Evolutionary conservation across 2,888 invertebrate genomes (phyloP).

Genomic region (Bombylius discolor): DNA sequence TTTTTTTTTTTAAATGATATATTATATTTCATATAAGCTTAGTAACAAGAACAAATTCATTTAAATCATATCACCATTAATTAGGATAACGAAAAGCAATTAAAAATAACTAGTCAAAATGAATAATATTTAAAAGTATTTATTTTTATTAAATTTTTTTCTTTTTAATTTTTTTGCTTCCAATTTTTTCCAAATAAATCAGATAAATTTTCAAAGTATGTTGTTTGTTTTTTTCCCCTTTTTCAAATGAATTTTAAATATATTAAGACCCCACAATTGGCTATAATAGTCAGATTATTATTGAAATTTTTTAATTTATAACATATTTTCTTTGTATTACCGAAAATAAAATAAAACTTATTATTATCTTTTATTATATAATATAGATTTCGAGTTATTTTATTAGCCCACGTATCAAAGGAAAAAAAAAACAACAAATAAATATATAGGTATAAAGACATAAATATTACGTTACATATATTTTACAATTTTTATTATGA

Average conservation of each 20-base stretch:
- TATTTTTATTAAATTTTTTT: not conserved
- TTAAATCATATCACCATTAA: not conserved
- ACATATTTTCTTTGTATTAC: not conserved
- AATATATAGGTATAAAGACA: not conserved
- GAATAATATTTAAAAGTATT: not conserved
- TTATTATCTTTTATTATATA: too few species aligned
- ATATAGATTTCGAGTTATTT: too few species aligned
- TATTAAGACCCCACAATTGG: conserved; percentile 8
- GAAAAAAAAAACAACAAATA: too few species aligned
- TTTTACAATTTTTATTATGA: not conserved
- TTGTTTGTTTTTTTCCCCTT: not conserved
- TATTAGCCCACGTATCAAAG: too few species aligned
- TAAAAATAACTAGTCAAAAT: not conserved
- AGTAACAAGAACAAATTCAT: too few species aligned
- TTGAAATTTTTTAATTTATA: conserved; percentile 5
- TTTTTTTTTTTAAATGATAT: too few species aligned
- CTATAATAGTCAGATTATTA: conserved; percentile 6
- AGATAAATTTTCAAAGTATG: too few species aligned
- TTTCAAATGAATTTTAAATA: not conserved
- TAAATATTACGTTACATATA: not conserved
- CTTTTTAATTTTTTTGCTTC: too few species aligned
- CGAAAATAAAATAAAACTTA: too few species aligned
- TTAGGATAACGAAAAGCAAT: not conserved
- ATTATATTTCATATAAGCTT: too few species aligned
- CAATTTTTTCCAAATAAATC: too few species aligned